A percentile compares a stretch with the other conserved stretches of the same genome.
Evolutionary conservation across 1,140 invertebrate species (phyloP).

Genomic region (Zaprionus nigranus): DNA sequence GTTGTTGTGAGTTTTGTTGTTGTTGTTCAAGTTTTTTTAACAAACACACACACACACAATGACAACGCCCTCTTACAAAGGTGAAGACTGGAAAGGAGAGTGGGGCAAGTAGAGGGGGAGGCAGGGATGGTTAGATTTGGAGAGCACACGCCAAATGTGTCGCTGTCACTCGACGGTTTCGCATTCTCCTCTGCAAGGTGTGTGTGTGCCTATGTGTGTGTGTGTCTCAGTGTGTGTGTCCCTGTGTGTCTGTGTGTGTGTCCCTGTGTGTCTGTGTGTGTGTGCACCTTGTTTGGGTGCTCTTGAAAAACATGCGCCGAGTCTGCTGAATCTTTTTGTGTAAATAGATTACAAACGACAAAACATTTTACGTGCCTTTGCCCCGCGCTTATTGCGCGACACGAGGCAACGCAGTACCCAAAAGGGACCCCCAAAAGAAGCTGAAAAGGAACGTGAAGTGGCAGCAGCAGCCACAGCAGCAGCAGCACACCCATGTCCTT

Average conservation of each 20-base stretch:
- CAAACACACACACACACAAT: slow-evolving; percentile 16
- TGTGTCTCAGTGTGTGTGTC: slow-evolving; percentile 18
- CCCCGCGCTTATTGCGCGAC: slow-evolving; percentile 10
- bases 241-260: slow-evolving; percentile 13
- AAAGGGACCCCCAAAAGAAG: not conserved
- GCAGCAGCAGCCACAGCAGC: not conserved
- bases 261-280: slow-evolving; percentile 7
- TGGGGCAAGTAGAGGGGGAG: not conserved
- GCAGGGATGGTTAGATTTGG: slow-evolving; percentile 46
- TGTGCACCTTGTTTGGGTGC: slow-evolving; percentile 53
- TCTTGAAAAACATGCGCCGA: slow-evolving; percentile 71
- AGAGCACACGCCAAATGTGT: slow-evolving; percentile 67
- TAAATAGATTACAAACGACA: slow-evolving; percentile 84
- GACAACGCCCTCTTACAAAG: slow-evolving; percentile 7
- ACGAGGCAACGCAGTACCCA: not conserved
- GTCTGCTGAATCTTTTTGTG: slow-evolving; percentile 63
- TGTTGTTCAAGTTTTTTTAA: slow-evolving; percentile 36
- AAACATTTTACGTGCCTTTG: slow-evolving; percentile 68
- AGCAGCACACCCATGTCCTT: not conserved
- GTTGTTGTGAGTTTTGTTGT: slow-evolving; percentile 26
- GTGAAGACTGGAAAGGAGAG: not conserved
- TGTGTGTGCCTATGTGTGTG: slow-evolving; percentile 6
- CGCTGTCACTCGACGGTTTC: slow-evolving; percentile 36
- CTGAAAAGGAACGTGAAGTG: not conserved
- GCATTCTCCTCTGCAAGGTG: slow-evolving; percentile 4